These are phyloP conservation scores for Dioctria rufipes DNA, from an alignment of 2,888 invertebrate species.

Conservation along the genomic window DNA sequence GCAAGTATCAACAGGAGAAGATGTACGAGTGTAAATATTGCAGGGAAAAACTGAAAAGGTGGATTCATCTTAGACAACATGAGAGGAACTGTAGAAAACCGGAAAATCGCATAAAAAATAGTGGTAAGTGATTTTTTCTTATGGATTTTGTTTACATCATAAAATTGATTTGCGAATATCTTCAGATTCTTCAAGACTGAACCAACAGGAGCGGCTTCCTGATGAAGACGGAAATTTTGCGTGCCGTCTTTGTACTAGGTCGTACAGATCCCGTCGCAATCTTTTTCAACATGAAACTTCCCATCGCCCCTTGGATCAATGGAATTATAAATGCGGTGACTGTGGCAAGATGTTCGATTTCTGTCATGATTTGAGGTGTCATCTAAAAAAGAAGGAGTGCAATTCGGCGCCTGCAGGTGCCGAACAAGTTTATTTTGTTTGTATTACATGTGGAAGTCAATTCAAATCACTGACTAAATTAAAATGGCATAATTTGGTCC, in stretches of 20 bases:
- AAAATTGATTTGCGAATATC: not conserved
- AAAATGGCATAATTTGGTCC: slow-evolving; percentile 54
- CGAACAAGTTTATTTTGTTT: slow-evolving; percentile 56
- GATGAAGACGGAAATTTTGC: slow-evolving; percentile 45
- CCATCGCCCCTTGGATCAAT: slow-evolving; percentile 55
- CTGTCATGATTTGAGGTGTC: slow-evolving; percentile 59
- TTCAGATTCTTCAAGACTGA: not conserved
- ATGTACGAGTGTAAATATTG: slow-evolving; percentile 66
- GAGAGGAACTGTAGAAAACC: slow-evolving; percentile 63
- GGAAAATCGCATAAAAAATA: slow-evolving; percentile 4
- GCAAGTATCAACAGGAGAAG: slow-evolving; percentile 61
- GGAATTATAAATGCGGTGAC: slow-evolving; percentile 61
- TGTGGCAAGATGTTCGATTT: slow-evolving; percentile 59
- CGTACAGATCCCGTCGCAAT: slow-evolving; percentile 54
- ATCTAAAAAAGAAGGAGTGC: slow-evolving; percentile 56
- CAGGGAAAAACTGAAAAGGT: slow-evolving; percentile 65
- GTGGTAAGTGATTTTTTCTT: not conserved
- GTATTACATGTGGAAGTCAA: slow-evolving; percentile 57
- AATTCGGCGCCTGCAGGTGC: not conserved
- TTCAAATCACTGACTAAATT: slow-evolving; percentile 56
- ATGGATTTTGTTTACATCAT: not conserved
- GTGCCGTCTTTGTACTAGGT: slow-evolving; percentile 56
- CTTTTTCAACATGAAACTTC: slow-evolving; percentile 51
- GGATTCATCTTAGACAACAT: slow-evolving; percentile 66
- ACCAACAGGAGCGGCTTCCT: not conserved